Evolutionary conservation across 2,797 vertebrate species (phyloP).

Genomic region (Characodon lateralis): DNA sequence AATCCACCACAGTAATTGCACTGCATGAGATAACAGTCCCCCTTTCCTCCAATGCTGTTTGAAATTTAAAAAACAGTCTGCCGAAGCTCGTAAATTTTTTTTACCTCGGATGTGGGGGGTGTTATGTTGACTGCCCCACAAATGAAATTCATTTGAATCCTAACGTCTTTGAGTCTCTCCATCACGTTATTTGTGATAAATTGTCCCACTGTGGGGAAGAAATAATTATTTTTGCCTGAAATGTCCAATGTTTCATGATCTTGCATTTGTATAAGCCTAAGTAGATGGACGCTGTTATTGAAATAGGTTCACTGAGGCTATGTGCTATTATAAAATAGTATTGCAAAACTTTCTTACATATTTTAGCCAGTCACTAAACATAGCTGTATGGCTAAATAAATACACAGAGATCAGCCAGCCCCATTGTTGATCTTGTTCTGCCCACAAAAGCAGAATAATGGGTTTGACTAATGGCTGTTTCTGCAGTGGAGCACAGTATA

Average conservation of each 20-base stretch:
- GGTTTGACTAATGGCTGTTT: conserved; percentile 25
- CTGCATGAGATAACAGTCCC: conserved; percentile 42
- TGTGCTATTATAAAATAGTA: conserved; percentile 21
- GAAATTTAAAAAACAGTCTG: conserved; percentile 46
- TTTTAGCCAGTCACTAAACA: conserved; percentile 1
- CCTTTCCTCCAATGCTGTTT: conserved; percentile 40
- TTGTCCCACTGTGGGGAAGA: conserved; percentile 55
- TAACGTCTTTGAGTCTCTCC: conserved; percentile 62
- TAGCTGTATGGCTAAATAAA: conserved; percentile 7
- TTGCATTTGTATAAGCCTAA: conserved; percentile 69
- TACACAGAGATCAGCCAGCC: neutral
- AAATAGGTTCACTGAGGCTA: conserved; percentile 46
- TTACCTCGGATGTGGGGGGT: conserved; percentile 28
- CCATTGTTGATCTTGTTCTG: conserved; percentile 2
- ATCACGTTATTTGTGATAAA: conserved; percentile 67
- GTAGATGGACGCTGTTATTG: conserved; percentile 57
- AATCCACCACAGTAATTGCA: conserved; percentile 55
- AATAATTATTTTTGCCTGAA: conserved; percentile 62
- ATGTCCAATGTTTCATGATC: conserved; percentile 64
- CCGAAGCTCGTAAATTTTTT: conserved; percentile 32
- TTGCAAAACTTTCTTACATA: conserved; percentile 34
- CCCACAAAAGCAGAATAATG: conserved; percentile 21
- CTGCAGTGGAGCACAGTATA: conserved; percentile 29
- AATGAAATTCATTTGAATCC: conserved; percentile 74
- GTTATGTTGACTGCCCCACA: conserved; percentile 59